Evolutionary conservation across 2,797 vertebrate species (phyloP), one percentile per base, ranked within the genome.

Genomic region (Enteromius radiatus): DNA sequence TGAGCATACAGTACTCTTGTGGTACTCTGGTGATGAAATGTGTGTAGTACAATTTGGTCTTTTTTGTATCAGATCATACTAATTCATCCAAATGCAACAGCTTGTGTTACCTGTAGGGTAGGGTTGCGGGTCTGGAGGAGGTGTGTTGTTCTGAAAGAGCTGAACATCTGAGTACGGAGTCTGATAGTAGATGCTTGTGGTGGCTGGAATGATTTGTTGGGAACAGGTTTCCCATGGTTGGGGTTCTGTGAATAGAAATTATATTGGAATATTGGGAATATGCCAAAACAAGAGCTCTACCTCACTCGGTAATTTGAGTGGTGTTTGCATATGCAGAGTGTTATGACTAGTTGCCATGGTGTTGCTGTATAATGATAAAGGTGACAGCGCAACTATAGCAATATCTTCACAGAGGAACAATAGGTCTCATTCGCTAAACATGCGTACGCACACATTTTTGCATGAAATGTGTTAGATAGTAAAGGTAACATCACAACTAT

Each of bases 51-150:
- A 54, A 21, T 54, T 54, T 54, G 21, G 21, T 2, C 19, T 54
- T 19, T 1, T 65, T 21, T 10, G 9, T 21, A 65, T 38, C 17
- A 36, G 10, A 11, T n/a, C 3, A 67, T 23, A 47, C 11, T 3
- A 61, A 67, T 10, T 45, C 3, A 67, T n/a, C 41, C 21, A 11
- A 75, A 65, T 65, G 76, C 71, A 17, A 1, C n/a, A 21, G 23
- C 14, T 59, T 19, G 49, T 8, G 10, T 64, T 90, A 95, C 93
- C 84, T 47, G 87, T 80, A 17, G 76, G 84, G 87, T 91, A 90
- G 19, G 73, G 0, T 1, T 78, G 76, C 71, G 88, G 90, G 1
- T 80, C 78, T 67, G 87, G 81, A 75, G 78, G 7, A n/a, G 82
- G 64, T 0, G 38, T 52, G 59, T 85, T 85, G 67, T 88, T 91